phyloP scores from a whole-genome alignment of 2,113 vertebrate genomes.

The Archocentrus centrarchus region DNA sequence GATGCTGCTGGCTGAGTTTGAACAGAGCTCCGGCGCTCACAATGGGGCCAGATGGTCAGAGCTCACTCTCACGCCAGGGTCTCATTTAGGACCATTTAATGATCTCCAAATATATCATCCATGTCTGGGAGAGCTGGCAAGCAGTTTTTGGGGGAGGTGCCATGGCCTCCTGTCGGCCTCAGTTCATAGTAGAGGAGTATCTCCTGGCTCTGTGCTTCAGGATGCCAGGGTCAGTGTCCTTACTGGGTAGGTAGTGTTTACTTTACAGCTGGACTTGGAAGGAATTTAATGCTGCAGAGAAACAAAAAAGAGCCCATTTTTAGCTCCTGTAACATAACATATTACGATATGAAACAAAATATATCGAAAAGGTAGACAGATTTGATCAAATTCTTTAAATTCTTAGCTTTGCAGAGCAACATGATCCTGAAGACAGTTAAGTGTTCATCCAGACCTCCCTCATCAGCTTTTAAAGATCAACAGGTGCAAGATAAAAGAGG shows the following conservation, averaged over 20 bases:
- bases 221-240: conserved; percentile 23
- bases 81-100: conserved; percentile 82
- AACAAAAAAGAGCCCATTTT: neutral
- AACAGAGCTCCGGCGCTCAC: conserved; percentile 61
- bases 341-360: too few relatives aligned
- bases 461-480: too few relatives aligned
- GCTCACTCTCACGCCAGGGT: conserved; percentile 78
- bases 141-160: conserved; percentile 59
- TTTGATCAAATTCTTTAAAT: too few relatives aligned
- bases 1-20: conserved; percentile 65
- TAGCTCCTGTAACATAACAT: neutral
- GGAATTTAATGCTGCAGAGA: neutral
- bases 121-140: conserved; percentile 75
- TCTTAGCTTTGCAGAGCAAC: too few relatives aligned
- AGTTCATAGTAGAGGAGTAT: conserved; percentile 39
- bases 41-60: conserved; percentile 81
- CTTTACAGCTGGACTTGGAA: neutral
- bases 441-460: too few relatives aligned
- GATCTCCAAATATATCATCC: conserved; percentile 79
- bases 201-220: conserved; percentile 33
- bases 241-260: conserved; percentile 6
- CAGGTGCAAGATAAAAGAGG: neutral
- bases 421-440: too few relatives aligned
- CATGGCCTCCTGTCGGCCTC: conserved; percentile 49
- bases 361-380: too few relatives aligned